A percentile compares a stretch with the other conserved stretches of the same genome.
Conservation (phyloP, 2,113 vertebrate genomes). For the Ctenodactylus gundi region DNA sequence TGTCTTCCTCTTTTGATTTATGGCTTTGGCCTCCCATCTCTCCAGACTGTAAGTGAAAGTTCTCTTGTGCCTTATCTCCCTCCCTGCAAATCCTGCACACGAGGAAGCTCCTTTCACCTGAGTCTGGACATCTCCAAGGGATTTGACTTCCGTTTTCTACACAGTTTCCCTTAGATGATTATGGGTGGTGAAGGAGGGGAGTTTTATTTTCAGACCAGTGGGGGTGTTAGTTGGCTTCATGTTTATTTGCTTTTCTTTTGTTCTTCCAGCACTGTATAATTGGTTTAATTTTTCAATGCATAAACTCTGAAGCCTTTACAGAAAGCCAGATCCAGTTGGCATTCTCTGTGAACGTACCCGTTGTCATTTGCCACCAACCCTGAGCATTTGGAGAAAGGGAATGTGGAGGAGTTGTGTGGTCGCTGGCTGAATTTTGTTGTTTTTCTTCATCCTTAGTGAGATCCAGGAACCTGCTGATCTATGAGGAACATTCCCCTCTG, state of each 20-base stretch:
- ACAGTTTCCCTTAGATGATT: background rate
- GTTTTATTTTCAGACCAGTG: slow-evolving; percentile 9
- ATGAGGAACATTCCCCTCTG: slow-evolving; percentile 87
- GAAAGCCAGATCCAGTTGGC: background rate
- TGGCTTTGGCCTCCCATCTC: background rate
- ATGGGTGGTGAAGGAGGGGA: background rate
- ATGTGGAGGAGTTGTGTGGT: background rate
- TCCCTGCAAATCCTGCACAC: background rate
- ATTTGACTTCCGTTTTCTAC: background rate
- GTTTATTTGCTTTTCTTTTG: slow-evolving; percentile 40
- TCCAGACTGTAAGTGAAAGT: background rate
- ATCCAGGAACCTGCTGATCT: slow-evolving; percentile 93
- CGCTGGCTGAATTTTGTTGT: slow-evolving; percentile 25
- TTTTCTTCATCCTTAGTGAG: slow-evolving; percentile 86
- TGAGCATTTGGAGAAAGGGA: background rate
- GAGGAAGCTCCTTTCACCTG: background rate
- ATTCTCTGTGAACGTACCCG: background rate
- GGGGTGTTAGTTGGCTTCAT: background rate
- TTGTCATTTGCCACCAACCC: background rate
- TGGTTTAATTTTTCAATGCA: slow-evolving; percentile 31
- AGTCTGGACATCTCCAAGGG: background rate
- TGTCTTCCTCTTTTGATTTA: background rate
- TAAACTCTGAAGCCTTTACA: slow-evolving; percentile 13
- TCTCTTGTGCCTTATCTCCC: background rate
- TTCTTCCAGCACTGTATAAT: background rate